phyloP scores from a whole-genome alignment of 2,888 invertebrate genomes.

The Empis livida region DNA sequence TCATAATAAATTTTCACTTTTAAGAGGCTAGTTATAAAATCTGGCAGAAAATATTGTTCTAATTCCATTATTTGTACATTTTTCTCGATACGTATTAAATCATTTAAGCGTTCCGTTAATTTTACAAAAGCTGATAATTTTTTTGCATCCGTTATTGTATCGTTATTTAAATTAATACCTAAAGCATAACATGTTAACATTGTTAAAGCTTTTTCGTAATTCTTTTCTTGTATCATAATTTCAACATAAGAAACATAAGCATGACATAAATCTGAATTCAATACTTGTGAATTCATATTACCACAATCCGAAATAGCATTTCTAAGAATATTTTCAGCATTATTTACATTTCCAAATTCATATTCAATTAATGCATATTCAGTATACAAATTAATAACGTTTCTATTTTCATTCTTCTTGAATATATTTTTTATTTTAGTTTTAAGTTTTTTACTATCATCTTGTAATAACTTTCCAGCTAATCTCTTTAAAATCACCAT shows the following conservation, averaged over 20 bases:
- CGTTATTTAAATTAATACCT: constrained; percentile 9
- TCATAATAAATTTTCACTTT: constrained; percentile 21
- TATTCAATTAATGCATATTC: constrained; percentile 50
- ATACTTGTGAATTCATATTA: constrained; percentile 10
- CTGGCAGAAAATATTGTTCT: constrained; percentile 26
- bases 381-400: constrained; percentile 43
- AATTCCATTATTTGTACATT: constrained; percentile 21
- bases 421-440: constrained; percentile 42
- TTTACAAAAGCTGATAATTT: constrained; percentile 18
- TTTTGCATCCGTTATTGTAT: constrained; percentile 13
- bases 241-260: constrained; percentile 23
- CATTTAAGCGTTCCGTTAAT: constrained; percentile 15
- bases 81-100: constrained; percentile 17
- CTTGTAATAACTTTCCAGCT: constrained; percentile 30
- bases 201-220: constrained; percentile 17
- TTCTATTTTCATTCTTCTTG: constrained; percentile 40
- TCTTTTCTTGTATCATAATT: constrained; percentile 19
- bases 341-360: constrained; percentile 38
- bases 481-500: constrained; percentile 38
- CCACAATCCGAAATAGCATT: constrained; percentile 30
- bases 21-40: constrained; percentile 21
- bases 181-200: constrained; percentile 19
- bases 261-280: constrained; percentile 20
- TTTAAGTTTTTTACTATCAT: constrained; percentile 25
- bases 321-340: constrained; percentile 39